Evolutionary conservation across 2,113 vertebrate genomes (phyloP).

Genomic region (Campylomormyrus tamandua): DNA sequence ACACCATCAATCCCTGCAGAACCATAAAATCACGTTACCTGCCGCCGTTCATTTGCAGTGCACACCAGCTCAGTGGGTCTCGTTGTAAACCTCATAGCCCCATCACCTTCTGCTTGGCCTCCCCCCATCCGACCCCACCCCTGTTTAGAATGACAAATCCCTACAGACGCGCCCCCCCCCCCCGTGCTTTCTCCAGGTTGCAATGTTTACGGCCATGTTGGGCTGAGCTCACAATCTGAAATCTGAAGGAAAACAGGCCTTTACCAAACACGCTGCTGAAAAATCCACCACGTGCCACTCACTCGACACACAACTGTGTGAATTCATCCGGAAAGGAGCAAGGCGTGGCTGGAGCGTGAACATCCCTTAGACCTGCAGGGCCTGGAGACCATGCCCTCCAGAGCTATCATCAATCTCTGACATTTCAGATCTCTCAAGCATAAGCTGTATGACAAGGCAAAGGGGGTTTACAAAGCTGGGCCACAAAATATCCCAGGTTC

Average conservation of each 20-base stretch:
- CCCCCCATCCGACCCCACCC: background rate
- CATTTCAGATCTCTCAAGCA: background rate
- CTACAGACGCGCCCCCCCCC: background rate
- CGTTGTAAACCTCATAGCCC: background rate
- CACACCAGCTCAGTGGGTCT: background rate
- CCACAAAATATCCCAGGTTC: background rate
- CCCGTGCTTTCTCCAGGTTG: background rate
- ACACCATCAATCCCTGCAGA: background rate
- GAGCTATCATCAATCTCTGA: background rate
- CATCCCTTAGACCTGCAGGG: background rate
- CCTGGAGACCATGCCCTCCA: background rate
- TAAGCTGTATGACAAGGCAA: background rate
- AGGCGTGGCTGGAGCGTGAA: background rate
- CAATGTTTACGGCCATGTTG: background rate
- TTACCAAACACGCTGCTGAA: background rate
- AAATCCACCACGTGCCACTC: background rate
- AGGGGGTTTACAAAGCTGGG: background rate
- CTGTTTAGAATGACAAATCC: conserved; percentile 10
- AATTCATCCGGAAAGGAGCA: background rate
- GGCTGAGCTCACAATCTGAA: background rate
- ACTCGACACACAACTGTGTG: background rate
- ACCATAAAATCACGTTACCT: background rate
- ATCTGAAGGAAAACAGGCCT: background rate
- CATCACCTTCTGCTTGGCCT: background rate
- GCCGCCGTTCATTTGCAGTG: background rate